Conservation (phyloP, 2,797 vertebrate genomes). For the Acomys russatus region DNA sequence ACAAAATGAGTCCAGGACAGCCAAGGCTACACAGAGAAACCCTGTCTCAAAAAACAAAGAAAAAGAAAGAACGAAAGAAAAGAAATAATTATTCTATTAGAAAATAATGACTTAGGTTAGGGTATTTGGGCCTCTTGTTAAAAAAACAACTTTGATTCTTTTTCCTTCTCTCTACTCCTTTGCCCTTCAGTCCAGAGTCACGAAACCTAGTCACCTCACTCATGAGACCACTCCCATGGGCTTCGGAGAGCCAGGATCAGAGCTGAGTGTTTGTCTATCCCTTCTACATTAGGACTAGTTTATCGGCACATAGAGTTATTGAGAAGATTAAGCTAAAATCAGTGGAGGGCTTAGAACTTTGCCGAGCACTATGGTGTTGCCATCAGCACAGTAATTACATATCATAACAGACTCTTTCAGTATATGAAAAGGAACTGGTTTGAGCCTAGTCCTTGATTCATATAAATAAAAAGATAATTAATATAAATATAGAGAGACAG, state of each 20-base stretch:
- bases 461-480: not conserved
- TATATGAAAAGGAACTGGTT: not conserved
- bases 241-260: not conserved
- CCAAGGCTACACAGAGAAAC: too few relatives aligned
- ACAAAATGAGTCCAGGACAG: too few relatives aligned
- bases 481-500: slow-evolving; percentile 23
- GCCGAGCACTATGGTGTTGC: not conserved
- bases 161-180: not conserved
- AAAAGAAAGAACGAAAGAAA: too few relatives aligned
- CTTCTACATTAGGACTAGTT: not conserved
- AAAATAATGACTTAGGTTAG: slow-evolving; percentile 44
- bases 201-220: not conserved
- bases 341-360: not conserved
- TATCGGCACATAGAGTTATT: not conserved
- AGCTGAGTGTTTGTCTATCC: not conserved
- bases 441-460: not conserved
- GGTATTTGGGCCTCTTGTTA: not conserved
- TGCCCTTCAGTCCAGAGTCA: not conserved
- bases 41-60: too few relatives aligned
- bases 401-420: not conserved
- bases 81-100: slow-evolving; percentile 39
- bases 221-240: not conserved
- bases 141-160: not conserved
- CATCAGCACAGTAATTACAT: not conserved
- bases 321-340: slow-evolving; percentile 34